Evolutionary conservation across 2,113 vertebrate genomes (phyloP).

Genomic region (Tamias sibiricus): DNA sequence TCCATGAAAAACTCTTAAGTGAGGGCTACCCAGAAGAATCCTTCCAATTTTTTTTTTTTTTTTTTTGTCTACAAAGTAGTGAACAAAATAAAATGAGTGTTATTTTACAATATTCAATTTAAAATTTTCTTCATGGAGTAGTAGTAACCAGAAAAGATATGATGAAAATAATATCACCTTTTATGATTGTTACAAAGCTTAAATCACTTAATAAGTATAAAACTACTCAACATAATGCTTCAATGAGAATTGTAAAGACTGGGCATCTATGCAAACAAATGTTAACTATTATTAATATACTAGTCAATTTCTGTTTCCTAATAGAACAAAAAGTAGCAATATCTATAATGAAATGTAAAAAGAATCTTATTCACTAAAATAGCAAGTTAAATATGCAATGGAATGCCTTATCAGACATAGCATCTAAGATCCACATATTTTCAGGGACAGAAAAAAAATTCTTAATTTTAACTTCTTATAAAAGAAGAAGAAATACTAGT

Average conservation of each 20-base stretch:
- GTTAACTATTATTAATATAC: neutral
- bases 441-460: neutral
- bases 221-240: neutral
- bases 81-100: neutral
- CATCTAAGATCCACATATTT: neutral
- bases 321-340: neutral
- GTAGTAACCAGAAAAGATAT: neutral
- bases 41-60: neutral
- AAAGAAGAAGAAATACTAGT: neutral
- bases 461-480: neutral
- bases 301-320: neutral
- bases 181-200: neutral
- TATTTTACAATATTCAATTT: neutral
- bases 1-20: neutral
- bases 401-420: neutral
- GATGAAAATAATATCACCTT: neutral
- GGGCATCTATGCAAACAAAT: neutral
- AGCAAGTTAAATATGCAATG: neutral
- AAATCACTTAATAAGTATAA: neutral
- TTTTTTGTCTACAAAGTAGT: neutral
- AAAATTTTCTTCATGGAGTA: neutral
- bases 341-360: neutral
- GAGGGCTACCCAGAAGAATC: neutral
- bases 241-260: neutral
- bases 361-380: neutral